Evolutionary conservation across 2,797 vertebrate species (phyloP).

Genomic region (Caiman crocodilus): DNA sequence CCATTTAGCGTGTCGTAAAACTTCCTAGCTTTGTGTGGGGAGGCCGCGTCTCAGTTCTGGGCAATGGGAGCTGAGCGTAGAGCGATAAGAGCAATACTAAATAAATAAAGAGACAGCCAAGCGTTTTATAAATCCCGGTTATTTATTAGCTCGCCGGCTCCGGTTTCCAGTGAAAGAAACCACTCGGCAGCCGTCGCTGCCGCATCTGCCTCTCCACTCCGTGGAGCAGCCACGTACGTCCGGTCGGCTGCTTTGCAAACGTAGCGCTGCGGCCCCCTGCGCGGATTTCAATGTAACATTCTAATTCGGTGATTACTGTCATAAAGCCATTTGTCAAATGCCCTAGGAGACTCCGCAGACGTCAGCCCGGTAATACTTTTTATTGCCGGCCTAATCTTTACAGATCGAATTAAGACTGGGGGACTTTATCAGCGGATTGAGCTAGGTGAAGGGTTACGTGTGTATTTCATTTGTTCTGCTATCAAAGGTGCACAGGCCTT

Average conservation of each 20-base stretch:
- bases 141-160: neutral
- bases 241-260: neutral
- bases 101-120: neutral
- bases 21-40: neutral
- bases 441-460: constrained; percentile 36
- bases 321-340: constrained; percentile 82
- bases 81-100: neutral
- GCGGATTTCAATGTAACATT: constrained; percentile 77
- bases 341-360: constrained; percentile 59
- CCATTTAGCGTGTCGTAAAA: constrained; percentile 7
- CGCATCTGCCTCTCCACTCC: neutral
- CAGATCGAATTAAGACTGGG: constrained; percentile 81
- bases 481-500: neutral
- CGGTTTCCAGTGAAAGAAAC: neutral
- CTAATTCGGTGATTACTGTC: constrained; percentile 88
- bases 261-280: constrained; percentile 49
- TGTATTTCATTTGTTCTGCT: neutral
- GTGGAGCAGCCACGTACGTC: neutral
- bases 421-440: constrained; percentile 51
- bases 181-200: neutral
- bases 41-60: neutral
- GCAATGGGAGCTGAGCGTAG: neutral
- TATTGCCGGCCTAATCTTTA: constrained; percentile 79
- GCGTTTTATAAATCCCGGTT: neutral
- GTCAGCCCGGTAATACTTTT: constrained; percentile 41